Evolutionary conservation across 2,888 invertebrate species (phyloP).

Genomic region (Ormyrus rosae): DNA sequence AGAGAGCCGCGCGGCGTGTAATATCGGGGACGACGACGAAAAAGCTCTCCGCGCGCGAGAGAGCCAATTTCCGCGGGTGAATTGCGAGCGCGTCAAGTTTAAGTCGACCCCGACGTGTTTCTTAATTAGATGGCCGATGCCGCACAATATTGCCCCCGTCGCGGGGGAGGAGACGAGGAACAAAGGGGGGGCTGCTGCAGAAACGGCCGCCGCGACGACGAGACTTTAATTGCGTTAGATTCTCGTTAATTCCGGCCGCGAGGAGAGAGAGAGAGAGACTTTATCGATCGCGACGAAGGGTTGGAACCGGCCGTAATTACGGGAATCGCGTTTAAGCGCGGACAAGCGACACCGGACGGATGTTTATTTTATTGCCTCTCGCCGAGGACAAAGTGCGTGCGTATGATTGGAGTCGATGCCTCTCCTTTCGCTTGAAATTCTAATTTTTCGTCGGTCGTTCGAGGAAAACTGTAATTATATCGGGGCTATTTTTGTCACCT

Average conservation of each 20-base stretch:
- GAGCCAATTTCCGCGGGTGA: slow-evolving; percentile 47
- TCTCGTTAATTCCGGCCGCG: slow-evolving; percentile 57
- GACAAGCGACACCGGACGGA: background rate
- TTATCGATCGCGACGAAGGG: background rate
- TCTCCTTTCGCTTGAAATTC: too few relatives aligned
- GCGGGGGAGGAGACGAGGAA: background rate
- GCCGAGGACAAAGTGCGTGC: too few relatives aligned
- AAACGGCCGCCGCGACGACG: slow-evolving; percentile 23
- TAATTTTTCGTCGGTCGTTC: too few relatives aligned
- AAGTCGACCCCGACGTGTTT: slow-evolving; percentile 46
- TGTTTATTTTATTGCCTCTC: too few relatives aligned
- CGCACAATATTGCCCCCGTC: background rate
- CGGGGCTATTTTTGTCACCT: too few relatives aligned
- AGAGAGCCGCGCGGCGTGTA: background rate
- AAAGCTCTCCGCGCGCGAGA: background rate
- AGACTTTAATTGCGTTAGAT: slow-evolving; percentile 59
- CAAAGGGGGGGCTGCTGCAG: background rate
- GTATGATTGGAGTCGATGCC: too few relatives aligned
- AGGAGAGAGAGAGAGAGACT: background rate
- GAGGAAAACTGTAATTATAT: too few relatives aligned
- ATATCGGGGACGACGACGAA: background rate
- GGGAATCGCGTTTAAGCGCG: slow-evolving; percentile 12
- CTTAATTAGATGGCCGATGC: slow-evolving; percentile 48
- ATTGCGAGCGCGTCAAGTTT: slow-evolving; percentile 22
- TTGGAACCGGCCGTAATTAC: slow-evolving; percentile 19